Evolutionary conservation across 2,113 vertebrate genomes (phyloP).

Genomic region (Capricornis sumatraensis): DNA sequence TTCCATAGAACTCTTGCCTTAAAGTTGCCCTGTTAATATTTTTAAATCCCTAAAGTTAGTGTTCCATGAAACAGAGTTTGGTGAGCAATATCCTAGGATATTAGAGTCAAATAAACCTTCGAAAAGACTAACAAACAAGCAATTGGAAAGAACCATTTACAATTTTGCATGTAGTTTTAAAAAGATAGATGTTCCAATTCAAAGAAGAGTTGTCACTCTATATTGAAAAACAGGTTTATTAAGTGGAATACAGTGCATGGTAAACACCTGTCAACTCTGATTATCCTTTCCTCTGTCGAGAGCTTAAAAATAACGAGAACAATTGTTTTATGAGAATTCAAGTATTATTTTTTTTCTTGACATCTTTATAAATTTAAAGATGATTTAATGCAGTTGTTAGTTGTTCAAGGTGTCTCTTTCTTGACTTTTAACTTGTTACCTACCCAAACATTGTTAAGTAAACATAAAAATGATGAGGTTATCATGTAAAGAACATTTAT

Average conservation of each 20-base stretch:
- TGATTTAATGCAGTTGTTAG: neutral
- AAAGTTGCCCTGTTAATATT: neutral
- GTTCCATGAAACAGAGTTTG: neutral
- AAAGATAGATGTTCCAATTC: neutral
- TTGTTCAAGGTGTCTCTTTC: neutral
- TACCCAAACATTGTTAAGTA: neutral
- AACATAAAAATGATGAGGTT: neutral
- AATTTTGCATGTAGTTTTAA: neutral
- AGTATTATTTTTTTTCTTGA: constrained; percentile 42
- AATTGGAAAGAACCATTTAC: neutral
- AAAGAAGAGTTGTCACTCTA: constrained; percentile 24
- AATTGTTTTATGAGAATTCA: constrained; percentile 62
- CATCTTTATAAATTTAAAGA: constrained; percentile 38
- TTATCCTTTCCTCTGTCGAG: constrained; percentile 44
- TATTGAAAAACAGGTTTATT: constrained; percentile 52
- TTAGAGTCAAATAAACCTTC: neutral
- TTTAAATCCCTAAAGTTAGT: neutral
- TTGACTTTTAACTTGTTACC: neutral
- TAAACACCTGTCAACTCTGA: constrained; percentile 51
- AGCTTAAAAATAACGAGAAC: constrained; percentile 56
- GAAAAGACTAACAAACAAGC: neutral
- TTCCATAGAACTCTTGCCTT: neutral
- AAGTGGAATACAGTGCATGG: neutral
- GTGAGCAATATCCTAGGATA: neutral
- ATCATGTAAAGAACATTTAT: neutral